Evolutionary conservation across 53 echinoderm and acorn worm species (phyloP), one percentile per base, ranked within the genome.

Genomic region (Paracentrotus lividus): DNA sequence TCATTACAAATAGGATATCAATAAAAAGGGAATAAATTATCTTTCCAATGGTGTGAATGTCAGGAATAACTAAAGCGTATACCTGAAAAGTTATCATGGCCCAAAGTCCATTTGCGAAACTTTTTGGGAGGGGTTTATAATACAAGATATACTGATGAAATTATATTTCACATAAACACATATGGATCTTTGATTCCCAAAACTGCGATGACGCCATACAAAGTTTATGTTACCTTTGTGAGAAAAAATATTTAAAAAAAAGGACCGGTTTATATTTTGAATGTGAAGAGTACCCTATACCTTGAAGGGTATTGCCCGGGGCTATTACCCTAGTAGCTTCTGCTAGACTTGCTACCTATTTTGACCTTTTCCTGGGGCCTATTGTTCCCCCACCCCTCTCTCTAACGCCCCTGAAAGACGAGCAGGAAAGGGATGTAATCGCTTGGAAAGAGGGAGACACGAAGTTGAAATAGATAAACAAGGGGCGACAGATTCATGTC

Each of bases 341-440:
- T 53, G 42, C 88, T 38, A 29, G 85, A 88, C 36, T 56, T 38
- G 88, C 88, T 56, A 85, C 56, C 56, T 58, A 54, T 58, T 52
- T 56, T 88, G 88, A 88, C 88, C 88, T 88, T 56, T 88, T 5
- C 88, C 55, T 23, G 32, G 53, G 34, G 23, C 31, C 88, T 27
- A 58, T 88, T 56, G 57, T 88, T 58, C 88, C 34, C 34, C 33
- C 56, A 54, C 88, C 88, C 88, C 36, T 54, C 88, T 88, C 57
- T n/a, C 36, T 58, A 56, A 88, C 88, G 88, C 88, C 88, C 58
- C 33, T 15, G 26, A 29, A 51, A 31, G 27, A 85, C 49, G 18
- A 44, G 18, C 85, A 85, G 51, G 85, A 85, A 85, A 51, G 13
- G 85, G n/a, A 21, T 31, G 47, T 26, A 84, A 29, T 51, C 47